Evolutionary conservation across 2,888 invertebrate species (phyloP).

Genomic region (Aproaerema taeniolella): DNA sequence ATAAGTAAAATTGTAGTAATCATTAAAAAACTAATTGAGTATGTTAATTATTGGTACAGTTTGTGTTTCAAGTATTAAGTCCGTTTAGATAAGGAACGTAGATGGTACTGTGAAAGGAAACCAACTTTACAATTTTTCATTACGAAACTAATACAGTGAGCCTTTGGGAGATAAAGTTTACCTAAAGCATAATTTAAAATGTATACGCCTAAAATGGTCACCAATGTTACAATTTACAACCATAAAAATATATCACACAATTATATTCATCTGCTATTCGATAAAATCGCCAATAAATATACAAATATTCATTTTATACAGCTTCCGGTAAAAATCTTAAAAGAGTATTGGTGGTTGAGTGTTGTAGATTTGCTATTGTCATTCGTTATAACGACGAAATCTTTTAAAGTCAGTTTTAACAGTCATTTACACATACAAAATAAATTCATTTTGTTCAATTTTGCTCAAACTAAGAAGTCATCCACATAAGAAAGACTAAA

Average conservation of each 20-base stretch:
- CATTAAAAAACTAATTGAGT: no score
- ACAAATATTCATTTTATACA: constrained; percentile 8
- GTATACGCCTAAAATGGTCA: constrained; percentile 34
- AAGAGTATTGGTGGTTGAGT: constrained; percentile 32
- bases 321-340: constrained; percentile 20
- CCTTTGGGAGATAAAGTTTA: constrained; percentile 49
- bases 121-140: no score
- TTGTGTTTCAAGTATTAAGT: no score
- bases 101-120: no score
- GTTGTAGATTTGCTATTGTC: constrained; percentile 6
- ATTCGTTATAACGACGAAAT: constrained; percentile 9
- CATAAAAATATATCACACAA: constrained; percentile 57
- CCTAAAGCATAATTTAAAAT: constrained; percentile 43
- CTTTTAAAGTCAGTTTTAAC: constrained; percentile 4
- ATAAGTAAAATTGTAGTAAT: no score
- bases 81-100: no score
- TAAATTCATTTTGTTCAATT: constrained; percentile 13
- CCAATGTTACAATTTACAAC: constrained; percentile 57
- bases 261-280: constrained; percentile 40
- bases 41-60: no score
- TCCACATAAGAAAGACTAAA: no score
- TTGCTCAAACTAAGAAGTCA: no score
- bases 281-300: constrained; percentile 47
- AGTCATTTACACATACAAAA: constrained; percentile 12
- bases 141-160: constrained; percentile 44